Percentiles rank a stretch among this genome's conserved stretches.
phyloP scores from a whole-genome alignment of 2,113 vertebrate species.

The Strigops habroptila region DNA sequence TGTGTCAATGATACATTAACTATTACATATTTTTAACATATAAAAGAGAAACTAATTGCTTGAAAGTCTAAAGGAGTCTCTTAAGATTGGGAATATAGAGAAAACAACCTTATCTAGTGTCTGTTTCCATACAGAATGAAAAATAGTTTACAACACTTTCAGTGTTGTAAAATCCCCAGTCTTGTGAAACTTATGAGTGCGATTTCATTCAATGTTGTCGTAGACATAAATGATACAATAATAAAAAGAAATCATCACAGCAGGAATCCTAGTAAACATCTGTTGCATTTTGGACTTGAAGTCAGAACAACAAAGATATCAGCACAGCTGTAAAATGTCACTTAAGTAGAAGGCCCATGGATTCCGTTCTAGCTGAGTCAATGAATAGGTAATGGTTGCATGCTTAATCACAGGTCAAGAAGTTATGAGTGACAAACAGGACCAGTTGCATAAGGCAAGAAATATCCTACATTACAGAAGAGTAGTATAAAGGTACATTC shows the following conservation, averaged over 20 bases:
- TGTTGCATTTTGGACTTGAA: constrained; percentile 25
- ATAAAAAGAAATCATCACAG: not conserved
- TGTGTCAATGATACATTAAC: not conserved
- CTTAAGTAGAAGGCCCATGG: not conserved
- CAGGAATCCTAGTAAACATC: not conserved
- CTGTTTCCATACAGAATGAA: not conserved
- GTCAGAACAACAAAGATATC: constrained; percentile 1
- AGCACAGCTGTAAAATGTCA: constrained; percentile 49
- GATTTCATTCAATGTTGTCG: not conserved
- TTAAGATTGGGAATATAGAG: not conserved
- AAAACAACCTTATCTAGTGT: not conserved
- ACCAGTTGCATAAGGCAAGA: not conserved
- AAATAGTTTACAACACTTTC: not conserved
- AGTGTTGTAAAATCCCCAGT: not conserved
- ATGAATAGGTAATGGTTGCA: constrained; percentile 39
- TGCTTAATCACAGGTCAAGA: constrained; percentile 19
- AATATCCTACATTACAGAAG: not conserved
- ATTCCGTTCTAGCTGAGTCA: constrained; percentile 52
- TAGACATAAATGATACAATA: not conserved
- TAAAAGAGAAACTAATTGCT: not conserved
- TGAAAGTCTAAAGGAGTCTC: not conserved
- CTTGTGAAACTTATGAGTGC: not conserved
- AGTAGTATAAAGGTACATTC: not conserved
- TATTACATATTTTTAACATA: not conserved
- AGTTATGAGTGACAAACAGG: not conserved